Evolutionary conservation across 2,888 invertebrate species (phyloP).

Genomic region (Lasioglossum calceatum): DNA sequence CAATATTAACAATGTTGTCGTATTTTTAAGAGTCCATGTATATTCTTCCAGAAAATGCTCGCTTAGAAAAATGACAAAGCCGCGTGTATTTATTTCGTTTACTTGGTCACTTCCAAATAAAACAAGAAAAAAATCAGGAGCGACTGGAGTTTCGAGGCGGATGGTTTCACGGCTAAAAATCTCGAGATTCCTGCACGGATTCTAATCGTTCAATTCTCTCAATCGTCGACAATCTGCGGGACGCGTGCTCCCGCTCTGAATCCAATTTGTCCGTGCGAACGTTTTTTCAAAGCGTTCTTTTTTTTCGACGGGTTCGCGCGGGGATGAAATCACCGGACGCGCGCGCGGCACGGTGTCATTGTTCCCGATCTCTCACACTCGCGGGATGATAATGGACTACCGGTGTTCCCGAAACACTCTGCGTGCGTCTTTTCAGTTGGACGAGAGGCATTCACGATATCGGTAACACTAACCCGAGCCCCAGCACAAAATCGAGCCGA

Average conservation of each 20-base stretch:
- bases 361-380: constrained; percentile 50
- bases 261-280: constrained; percentile 11
- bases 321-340: constrained; percentile 24
- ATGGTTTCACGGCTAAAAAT: neutral
- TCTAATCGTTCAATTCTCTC: constrained; percentile 6
- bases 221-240: neutral
- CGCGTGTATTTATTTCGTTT: neutral
- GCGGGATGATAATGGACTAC: constrained; percentile 55
- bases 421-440: constrained; percentile 42
- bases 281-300: neutral
- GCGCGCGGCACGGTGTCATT: constrained; percentile 31
- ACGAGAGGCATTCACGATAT: constrained; percentile 53
- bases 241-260: neutral
- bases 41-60: neutral
- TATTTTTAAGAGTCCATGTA: too few species aligned
- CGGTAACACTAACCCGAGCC: constrained; percentile 71
- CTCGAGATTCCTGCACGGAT: neutral
- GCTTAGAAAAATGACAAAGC: neutral
- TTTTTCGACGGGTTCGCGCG: constrained; percentile 5
- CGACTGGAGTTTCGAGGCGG: neutral
- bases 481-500: constrained; percentile 44
- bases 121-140: neutral
- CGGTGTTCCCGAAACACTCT: constrained; percentile 29
- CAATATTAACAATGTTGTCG: too few species aligned
- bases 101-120: neutral